Evolutionary conservation across 2,113 vertebrate genomes (phyloP).

Genomic region (Calcarius ornatus): DNA sequence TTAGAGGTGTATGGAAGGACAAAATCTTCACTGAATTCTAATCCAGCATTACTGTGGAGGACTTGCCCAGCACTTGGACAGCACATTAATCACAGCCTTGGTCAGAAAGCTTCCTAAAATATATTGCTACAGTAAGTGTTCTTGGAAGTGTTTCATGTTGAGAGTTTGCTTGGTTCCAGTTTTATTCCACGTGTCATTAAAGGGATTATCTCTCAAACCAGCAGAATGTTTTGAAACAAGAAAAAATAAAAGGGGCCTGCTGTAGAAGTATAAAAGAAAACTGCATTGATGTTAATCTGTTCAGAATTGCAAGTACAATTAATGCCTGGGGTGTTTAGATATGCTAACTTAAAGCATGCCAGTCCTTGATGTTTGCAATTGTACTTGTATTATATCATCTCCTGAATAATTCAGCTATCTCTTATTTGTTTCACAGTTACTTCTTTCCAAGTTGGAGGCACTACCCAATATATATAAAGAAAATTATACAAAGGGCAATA

Average conservation of each 20-base stretch:
- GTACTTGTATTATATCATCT: not conserved
- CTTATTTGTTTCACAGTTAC: not conserved
- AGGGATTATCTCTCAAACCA: not conserved
- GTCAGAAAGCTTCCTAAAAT: not conserved
- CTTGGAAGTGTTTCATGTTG: not conserved
- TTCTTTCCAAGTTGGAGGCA: not conserved
- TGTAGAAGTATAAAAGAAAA: not conserved
- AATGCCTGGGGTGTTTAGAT: not conserved
- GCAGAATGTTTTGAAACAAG: not conserved
- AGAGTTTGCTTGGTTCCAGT: not conserved
- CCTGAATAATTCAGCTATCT: constrained; percentile 20
- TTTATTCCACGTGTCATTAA: not conserved
- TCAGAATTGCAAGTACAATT: constrained; percentile 14
- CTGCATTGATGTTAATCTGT: not conserved
- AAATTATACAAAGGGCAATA: not conserved
- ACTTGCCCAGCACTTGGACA: not conserved
- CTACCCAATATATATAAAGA: not conserved
- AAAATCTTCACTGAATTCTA: not conserved
- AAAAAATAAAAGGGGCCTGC: not conserved
- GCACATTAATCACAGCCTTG: not conserved
- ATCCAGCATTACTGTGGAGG: not conserved
- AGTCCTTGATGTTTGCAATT: not conserved
- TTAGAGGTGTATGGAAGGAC: not conserved
- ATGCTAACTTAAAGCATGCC: not conserved
- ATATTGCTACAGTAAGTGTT: not conserved